These are phyloP conservation scores for Thalassophryne amazonica DNA, from an alignment of 2,797 vertebrate genomes.

Conservation along the genomic window DNA sequence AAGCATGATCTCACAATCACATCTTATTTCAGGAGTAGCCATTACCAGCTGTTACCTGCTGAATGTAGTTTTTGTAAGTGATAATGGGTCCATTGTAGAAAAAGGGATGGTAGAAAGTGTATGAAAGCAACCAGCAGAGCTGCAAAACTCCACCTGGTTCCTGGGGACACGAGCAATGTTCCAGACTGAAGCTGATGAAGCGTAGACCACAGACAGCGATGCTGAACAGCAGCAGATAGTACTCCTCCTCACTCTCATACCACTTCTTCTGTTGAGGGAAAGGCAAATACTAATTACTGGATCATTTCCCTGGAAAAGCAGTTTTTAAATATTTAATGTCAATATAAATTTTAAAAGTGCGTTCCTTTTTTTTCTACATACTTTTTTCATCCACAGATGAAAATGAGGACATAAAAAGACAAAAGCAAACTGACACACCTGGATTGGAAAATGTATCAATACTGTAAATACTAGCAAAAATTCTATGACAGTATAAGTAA, in stretches of 20 bases:
- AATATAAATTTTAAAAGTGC: too few species aligned
- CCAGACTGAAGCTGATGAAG: constrained; percentile 93
- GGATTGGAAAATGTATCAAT: constrained; percentile 3
- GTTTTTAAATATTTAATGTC: constrained; percentile 4
- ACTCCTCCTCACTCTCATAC: constrained; percentile 88
- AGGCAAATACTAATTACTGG: constrained; percentile 34
- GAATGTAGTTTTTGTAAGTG: constrained; percentile 83
- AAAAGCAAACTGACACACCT: not conserved
- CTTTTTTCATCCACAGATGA: not conserved
- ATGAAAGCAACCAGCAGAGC: constrained; percentile 85
- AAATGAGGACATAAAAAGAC: not conserved
- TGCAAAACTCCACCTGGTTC: constrained; percentile 52
- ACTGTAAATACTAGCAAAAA: not conserved
- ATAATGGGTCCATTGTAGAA: constrained; percentile 95
- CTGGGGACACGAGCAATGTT: constrained; percentile 81
- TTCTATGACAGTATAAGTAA: not conserved
- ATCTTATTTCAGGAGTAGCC: not conserved
- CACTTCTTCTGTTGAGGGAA: constrained; percentile 80
- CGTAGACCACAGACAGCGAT: constrained; percentile 89
- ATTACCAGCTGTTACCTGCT: constrained; percentile 77
- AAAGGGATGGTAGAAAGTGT: constrained; percentile 93
- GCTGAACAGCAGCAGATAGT: constrained; percentile 91
- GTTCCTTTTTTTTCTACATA: not conserved
- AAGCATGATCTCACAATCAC: not conserved
- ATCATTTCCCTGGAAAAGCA: constrained; percentile 4